Conservation (phyloP, 1,140 invertebrate genomes). For the Bombus fervidus region DNA sequence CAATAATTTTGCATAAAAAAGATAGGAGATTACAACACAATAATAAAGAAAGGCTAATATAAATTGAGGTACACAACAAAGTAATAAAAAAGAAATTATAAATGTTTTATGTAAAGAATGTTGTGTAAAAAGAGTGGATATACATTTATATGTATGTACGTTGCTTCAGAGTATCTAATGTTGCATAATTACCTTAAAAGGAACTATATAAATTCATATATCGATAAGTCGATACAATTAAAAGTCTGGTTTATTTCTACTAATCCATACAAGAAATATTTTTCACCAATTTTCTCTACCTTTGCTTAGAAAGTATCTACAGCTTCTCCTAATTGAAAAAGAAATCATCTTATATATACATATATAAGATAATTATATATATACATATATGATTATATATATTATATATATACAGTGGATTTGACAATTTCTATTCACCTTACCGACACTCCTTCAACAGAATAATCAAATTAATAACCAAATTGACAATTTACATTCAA, state of each 20-base stretch:
- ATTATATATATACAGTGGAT: conserved; percentile 8
- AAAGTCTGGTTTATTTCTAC: background rate
- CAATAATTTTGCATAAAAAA: background rate
- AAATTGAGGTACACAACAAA: too few species aligned
- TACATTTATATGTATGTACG: background rate
- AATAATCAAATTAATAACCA: background rate
- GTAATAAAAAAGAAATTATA: too few species aligned
- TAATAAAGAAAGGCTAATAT: background rate
- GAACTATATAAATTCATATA: background rate
- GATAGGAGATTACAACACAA: background rate
- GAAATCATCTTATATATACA: background rate
- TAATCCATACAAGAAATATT: background rate
- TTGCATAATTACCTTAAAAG: background rate
- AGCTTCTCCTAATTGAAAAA: conserved; percentile 17
- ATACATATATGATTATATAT: conserved; percentile 7
- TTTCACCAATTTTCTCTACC: conserved; percentile 19
- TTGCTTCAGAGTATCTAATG: background rate
- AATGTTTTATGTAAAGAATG: background rate
- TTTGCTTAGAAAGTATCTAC: conserved; percentile 26
- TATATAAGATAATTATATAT: conserved; percentile 6
- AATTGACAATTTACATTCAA: background rate
- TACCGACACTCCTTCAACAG: background rate
- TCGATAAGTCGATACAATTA: background rate
- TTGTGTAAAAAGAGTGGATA: background rate
- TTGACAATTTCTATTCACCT: conserved; percentile 10